Evolutionary conservation across 2,888 invertebrate species (phyloP).

Genomic region (Bursaphelenchus okinawaensis): DNA sequence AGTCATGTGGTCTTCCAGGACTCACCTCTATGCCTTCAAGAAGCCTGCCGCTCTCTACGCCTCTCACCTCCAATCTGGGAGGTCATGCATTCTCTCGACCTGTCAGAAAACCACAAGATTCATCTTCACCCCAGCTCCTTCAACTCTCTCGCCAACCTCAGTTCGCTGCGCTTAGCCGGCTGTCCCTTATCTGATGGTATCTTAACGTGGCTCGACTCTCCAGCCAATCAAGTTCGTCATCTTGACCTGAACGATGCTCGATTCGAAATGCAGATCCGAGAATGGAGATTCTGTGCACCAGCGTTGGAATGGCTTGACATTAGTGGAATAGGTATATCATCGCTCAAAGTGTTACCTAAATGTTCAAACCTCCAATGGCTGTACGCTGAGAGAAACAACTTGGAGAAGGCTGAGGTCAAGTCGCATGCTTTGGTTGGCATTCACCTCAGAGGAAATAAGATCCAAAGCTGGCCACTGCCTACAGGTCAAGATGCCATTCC

Average conservation of each 20-base stretch:
- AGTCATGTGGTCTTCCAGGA: conserved; percentile 33
- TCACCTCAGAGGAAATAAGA: conserved; percentile 14
- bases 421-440: conserved; percentile 11
- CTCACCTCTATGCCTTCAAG: conserved; percentile 14
- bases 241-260: conserved; percentile 22
- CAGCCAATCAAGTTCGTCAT: conserved; percentile 11
- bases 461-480: conserved; percentile 21
- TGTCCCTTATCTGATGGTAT: conserved; percentile 19
- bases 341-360: background rate
- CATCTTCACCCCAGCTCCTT: conserved; percentile 31
- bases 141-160: conserved; percentile 23
- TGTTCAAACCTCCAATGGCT: conserved; percentile 34
- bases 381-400: conserved; percentile 35
- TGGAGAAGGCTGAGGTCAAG: conserved; percentile 26
- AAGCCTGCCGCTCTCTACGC: conserved; percentile 19
- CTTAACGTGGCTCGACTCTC: conserved; percentile 18
- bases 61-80: conserved; percentile 21
- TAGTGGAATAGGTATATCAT: conserved; percentile 26
- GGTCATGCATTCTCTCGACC: conserved; percentile 34
- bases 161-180: conserved; percentile 36
- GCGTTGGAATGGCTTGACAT: conserved; percentile 44
- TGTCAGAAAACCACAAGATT: conserved; percentile 36
- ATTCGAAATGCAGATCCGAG: background rate
- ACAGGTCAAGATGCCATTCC: conserved; percentile 17
- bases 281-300: conserved; percentile 38